Conservation (phyloP, 2,888 invertebrate species). For the Lamellibrachia columna region DNA sequence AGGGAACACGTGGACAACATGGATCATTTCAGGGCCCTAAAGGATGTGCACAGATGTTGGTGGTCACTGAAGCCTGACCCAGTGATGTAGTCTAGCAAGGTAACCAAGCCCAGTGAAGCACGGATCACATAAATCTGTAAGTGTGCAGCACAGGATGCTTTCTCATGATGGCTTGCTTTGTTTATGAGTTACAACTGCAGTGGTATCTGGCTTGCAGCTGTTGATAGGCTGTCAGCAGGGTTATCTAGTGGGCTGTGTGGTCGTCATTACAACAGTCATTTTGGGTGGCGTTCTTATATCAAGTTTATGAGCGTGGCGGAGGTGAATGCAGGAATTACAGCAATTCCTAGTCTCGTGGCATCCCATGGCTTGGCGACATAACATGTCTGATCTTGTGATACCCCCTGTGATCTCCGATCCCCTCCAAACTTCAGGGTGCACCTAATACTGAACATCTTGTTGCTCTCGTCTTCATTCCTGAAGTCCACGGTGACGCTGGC, state of each 20-base stretch:
- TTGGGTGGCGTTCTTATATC: not conserved
- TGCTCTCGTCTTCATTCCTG: not conserved
- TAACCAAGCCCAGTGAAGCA: not conserved
- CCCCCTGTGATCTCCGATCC: not conserved
- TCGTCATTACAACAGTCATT: slow-evolving; percentile 1
- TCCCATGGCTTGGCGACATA: not conserved
- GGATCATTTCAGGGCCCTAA: no score
- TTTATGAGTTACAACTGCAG: slow-evolving; percentile 12
- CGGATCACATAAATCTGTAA: not conserved
- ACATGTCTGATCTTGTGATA: not conserved
- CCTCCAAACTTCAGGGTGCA: not conserved
- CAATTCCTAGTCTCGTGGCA: not conserved
- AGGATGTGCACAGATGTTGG: no score
- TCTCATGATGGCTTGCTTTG: not conserved
- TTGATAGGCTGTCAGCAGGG: not conserved
- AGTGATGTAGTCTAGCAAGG: no score
- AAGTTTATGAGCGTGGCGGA: not conserved
- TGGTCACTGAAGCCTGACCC: no score
- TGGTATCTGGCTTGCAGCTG: not conserved
- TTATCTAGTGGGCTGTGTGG: not conserved
- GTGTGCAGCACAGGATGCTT: not conserved
- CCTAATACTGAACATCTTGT: not conserved
- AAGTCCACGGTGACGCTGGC: no score
- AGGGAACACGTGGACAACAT: no score
- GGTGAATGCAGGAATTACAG: slow-evolving; percentile 11